phyloP scores from a whole-genome alignment of 2,888 invertebrate genomes.

The Caenorhabditis macrosperma region DNA sequence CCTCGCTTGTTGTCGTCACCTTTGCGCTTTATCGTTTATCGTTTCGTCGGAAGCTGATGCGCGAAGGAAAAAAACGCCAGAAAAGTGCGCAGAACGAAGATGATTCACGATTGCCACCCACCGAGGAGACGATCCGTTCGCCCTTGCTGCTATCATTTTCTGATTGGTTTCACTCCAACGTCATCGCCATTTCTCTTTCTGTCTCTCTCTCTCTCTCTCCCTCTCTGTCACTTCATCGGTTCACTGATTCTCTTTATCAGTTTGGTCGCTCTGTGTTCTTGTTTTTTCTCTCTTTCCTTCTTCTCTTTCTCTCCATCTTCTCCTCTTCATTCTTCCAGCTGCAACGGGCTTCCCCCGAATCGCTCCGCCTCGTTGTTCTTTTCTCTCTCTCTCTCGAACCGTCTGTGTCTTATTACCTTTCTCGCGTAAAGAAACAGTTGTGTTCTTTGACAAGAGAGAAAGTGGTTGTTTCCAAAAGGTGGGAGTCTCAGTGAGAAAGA shows the following conservation, averaged over 20 bases:
- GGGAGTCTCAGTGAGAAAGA: conserved; percentile 2
- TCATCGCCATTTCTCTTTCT: background rate
- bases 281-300: background rate
- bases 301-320: background rate
- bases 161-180: background rate
- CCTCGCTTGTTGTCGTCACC: background rate
- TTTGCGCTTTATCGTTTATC: background rate
- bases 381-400: conserved; percentile 1
- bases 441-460: background rate
- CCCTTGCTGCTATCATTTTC: conserved; percentile 6
- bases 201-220: background rate
- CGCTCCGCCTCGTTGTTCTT: background rate
- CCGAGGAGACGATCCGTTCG: background rate
- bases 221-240: background rate
- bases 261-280: conserved; percentile 15
- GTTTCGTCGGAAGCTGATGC: background rate
- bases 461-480: conserved; percentile 1
- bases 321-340: background rate
- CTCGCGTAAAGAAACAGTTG: background rate
- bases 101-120: conserved; percentile 6
- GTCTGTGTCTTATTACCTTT: conserved; percentile 1
- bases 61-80: background rate
- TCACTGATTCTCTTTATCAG: background rate
- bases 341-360: conserved; percentile 17
- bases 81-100: conserved; percentile 2